These are phyloP conservation scores for Synanthedon myopaeformis DNA, from an alignment of 2,888 invertebrate species.

Conservation along the genomic window DNA sequence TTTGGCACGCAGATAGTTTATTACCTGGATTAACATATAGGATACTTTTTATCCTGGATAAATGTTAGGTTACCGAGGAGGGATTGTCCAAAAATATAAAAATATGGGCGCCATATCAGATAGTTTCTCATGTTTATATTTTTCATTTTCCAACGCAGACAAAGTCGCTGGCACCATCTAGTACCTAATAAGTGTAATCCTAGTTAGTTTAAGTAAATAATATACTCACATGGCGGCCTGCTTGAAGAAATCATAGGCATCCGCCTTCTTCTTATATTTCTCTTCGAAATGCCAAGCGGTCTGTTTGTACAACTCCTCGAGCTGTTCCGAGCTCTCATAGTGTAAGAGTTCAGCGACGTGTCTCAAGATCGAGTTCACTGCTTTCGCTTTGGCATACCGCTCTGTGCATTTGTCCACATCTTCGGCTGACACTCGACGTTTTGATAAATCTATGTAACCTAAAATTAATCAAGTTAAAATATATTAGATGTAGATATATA, in stretches of 20 bases:
- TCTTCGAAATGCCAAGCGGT: slow-evolving; percentile 99
- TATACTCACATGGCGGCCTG: slow-evolving; percentile 88
- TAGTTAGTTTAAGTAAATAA: too few relatives aligned
- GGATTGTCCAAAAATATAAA: too few relatives aligned
- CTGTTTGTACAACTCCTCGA: slow-evolving; percentile 94
- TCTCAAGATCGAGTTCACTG: slow-evolving; percentile 96
- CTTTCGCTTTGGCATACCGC: slow-evolving; percentile 97
- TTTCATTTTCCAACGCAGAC: too few relatives aligned
- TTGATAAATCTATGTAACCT: slow-evolving; percentile 99
- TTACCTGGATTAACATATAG: too few relatives aligned
- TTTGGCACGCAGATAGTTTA: too few relatives aligned
- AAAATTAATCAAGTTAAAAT: slow-evolving; percentile 13
- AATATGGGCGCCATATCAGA: too few relatives aligned
- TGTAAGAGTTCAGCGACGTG: slow-evolving; percentile 96
- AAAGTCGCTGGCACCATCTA: too few relatives aligned
- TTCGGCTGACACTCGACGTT: slow-evolving; percentile 97
- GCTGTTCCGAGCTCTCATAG: slow-evolving; percentile 90
- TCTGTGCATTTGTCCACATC: slow-evolving; percentile 99
- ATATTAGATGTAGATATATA: too few relatives aligned
- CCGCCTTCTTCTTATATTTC: slow-evolving; percentile 94
- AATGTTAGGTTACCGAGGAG: too few relatives aligned
- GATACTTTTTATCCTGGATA: too few relatives aligned
- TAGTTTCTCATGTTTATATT: too few relatives aligned
- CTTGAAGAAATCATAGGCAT: slow-evolving; percentile 98
- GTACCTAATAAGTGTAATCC: too few relatives aligned